A percentile compares a stretch with the other conserved stretches of the same genome.
Conservation (phyloP, 2,113 vertebrate species). For the Glareola pratincola region DNA sequence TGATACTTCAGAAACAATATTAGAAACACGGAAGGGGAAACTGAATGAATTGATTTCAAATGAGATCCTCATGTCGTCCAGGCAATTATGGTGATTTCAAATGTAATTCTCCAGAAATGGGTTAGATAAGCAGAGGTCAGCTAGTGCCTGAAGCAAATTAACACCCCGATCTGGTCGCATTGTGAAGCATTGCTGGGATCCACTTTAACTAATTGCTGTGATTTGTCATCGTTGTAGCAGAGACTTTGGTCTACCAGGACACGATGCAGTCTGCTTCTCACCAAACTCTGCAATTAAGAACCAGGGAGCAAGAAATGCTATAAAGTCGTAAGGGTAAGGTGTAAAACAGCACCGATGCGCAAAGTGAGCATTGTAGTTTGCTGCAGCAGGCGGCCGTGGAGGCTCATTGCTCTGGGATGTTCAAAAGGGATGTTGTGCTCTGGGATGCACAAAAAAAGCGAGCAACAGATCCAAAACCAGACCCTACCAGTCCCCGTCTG, state of each 20-base stretch:
- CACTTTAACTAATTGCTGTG: background rate
- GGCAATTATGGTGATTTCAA: background rate
- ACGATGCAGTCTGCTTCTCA: background rate
- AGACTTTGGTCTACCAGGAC: background rate
- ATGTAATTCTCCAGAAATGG: background rate
- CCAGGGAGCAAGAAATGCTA: background rate
- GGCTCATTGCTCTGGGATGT: background rate
- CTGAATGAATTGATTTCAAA: background rate
- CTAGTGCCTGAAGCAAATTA: background rate
- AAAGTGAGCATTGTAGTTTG: accelerated
- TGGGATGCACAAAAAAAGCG: no score
- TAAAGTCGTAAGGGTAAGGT: background rate
- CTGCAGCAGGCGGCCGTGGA: background rate
- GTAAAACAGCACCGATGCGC: background rate
- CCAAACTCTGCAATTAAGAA: background rate
- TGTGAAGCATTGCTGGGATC: background rate
- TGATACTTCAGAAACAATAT: slow-evolving; percentile 3
- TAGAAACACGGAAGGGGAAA: slow-evolving; percentile 49
- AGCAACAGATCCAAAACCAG: background rate
- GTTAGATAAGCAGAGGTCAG: background rate
- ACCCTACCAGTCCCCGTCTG: no score
- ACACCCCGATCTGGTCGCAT: accelerated
- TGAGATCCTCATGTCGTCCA: background rate
- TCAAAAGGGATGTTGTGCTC: background rate
- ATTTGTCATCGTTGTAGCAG: background rate